These are phyloP conservation scores for Staurois parvus DNA, from an alignment of 2,797 vertebrate species.

Conservation along the genomic window DNA sequence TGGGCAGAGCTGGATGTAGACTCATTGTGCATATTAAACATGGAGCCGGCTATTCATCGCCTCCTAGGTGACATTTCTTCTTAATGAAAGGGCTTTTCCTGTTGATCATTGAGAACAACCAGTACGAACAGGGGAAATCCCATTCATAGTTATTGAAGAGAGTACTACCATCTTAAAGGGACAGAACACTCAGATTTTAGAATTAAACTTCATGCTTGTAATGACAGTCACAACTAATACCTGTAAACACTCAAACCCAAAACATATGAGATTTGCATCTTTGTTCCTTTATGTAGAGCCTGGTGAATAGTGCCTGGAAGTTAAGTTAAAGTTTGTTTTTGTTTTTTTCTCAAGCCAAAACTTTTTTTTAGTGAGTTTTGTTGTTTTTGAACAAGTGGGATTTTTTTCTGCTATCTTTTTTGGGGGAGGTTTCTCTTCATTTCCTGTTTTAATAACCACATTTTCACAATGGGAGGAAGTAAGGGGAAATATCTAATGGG, in stretches of 20 bases:
- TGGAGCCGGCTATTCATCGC: conserved; percentile 44
- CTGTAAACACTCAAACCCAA: background rate
- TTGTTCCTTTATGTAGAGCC: background rate
- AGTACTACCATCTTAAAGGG: conserved; percentile 17
- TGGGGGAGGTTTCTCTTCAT: too few species aligned
- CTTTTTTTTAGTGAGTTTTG: too few species aligned
- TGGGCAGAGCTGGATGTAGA: conserved; percentile 36
- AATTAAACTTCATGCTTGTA: background rate
- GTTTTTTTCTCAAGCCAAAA: too few species aligned
- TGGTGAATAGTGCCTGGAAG: background rate
- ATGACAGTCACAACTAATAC: background rate
- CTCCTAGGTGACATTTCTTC: conserved; percentile 47
- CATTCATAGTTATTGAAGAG: conserved; percentile 45
- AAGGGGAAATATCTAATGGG: too few species aligned
- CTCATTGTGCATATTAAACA: conserved; percentile 55
- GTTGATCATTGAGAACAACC: conserved; percentile 36
- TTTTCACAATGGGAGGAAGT: too few species aligned
- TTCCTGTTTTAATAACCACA: too few species aligned
- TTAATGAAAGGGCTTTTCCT: conserved; percentile 59
- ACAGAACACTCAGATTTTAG: background rate
- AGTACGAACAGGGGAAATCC: conserved; percentile 54
- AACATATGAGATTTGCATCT: background rate
- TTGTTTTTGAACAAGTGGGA: too few species aligned
- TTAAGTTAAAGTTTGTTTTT: background rate
- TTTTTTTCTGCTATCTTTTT: too few species aligned